Evolutionary conservation across 2,888 invertebrate species (phyloP), one percentile per base, ranked within the genome.

Genomic region (Diplazon laetatorius): DNA sequence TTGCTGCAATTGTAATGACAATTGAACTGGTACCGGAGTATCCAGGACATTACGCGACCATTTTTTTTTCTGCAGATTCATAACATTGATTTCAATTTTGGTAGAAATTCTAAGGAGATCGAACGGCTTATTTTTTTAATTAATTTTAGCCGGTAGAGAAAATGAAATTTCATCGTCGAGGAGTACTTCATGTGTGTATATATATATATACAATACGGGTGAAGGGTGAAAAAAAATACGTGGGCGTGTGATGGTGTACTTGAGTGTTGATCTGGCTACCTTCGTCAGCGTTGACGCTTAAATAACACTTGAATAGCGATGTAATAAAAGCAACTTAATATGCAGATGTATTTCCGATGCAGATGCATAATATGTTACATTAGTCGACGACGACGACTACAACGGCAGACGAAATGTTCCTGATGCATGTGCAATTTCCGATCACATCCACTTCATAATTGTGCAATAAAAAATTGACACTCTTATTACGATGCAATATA

Each of bases 401-500:
- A 78, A 75, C 63, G 71, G 72, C 71, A 78, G 71, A 48, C 78
- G 62, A 69, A 71, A 75, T 70, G 22, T 71, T 68, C 75, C 75
- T 52, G 68, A 57, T 75, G 78, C 78, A 72, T 75, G 71, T 57
- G 68, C 66, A 68, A 62, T 50, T 59, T 66, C 70, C 75, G 68
- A 68, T 72, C 71, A 75, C 78, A 25, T 63, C 44, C 68, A 78
- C 63, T 20, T 75, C 66, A 66, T 65, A 35, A 63, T 50, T 55
- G 62, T 48, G 42, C 68, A 30, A 74, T 71, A 16, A 37, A 55
- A 60, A 68, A 78, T 75, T 50, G 39, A 78, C 65, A 73, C 65
- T 14, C 18, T 59, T 25, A n/a, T 25, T 42, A 42, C 30, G 4
- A 48, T 18, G 16, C 9, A 5, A 25, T 25, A 50, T 22, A 50